Percentiles rank a stretch among this genome's conserved stretches.
These are phyloP conservation scores for Sardina pilchardus DNA, from an alignment of 2,113 vertebrate genomes.

Conservation along the genomic window DNA sequence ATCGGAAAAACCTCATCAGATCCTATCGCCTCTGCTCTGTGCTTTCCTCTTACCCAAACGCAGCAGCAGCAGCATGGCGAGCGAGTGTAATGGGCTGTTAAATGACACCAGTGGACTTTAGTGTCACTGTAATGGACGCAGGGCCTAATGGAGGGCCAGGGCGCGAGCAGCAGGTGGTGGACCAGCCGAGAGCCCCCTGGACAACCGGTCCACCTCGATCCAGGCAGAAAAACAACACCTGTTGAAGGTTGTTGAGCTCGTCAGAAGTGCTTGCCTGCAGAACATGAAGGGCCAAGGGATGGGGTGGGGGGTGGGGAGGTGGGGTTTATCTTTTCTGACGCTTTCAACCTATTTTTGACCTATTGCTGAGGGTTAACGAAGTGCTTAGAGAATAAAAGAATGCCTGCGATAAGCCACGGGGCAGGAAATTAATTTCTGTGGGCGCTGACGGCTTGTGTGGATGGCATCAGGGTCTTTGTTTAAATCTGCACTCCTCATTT, in stretches of 20 bases:
- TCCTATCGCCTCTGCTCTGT: constrained; percentile 41
- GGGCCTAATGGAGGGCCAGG: neutral
- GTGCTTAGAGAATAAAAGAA: neutral
- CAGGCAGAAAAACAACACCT: neutral
- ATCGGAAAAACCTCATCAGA: constrained; percentile 53
- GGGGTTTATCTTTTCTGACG: neutral
- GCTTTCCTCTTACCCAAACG: neutral
- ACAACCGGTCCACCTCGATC: neutral
- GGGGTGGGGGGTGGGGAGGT: neutral
- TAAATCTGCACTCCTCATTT: neutral
- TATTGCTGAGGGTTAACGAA: neutral
- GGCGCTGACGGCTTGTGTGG: neutral
- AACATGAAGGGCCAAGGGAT: neutral
- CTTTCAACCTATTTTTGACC: neutral
- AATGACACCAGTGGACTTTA: constrained; percentile 13
- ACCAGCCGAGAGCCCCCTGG: neutral
- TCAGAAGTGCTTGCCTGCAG: neutral
- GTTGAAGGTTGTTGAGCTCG: neutral
- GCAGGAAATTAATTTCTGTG: constrained; percentile 19
- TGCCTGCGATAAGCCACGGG: neutral
- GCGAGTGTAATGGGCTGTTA: constrained; percentile 42
- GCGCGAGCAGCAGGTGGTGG: neutral
- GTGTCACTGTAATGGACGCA: neutral
- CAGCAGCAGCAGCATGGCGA: neutral
- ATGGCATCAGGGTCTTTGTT: neutral